These are phyloP conservation scores for Progne subis DNA, from an alignment of 2,113 vertebrate genomes.

Conservation along the genomic window DNA sequence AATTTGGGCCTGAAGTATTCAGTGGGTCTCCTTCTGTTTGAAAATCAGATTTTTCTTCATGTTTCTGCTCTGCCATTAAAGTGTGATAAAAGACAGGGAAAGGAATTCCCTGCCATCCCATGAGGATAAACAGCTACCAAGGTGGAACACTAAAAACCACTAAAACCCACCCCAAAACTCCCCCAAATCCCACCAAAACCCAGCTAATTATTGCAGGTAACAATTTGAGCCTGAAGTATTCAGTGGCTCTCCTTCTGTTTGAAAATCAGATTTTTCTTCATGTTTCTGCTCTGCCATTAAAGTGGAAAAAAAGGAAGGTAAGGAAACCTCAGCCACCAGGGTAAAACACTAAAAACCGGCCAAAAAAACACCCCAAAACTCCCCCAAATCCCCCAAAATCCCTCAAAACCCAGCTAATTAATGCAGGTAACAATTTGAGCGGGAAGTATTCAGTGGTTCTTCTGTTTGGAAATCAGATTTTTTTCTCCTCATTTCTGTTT, in stretches of 20 bases:
- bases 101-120: neutral
- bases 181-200: too few species aligned
- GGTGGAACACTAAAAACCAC: neutral
- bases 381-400: too few species aligned
- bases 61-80: neutral
- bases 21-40: neutral
- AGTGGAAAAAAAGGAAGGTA: neutral
- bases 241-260: neutral
- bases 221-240: neutral
- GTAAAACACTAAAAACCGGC: neutral
- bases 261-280: neutral
- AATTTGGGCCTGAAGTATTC: too few species aligned
- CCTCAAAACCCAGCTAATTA: too few species aligned
- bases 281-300: neutral
- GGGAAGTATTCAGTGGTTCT: too few species aligned
- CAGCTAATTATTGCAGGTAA: too few species aligned
- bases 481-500: too few species aligned
- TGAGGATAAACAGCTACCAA: too few species aligned
- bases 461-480: too few species aligned
- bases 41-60: neutral
- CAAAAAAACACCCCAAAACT: neutral
- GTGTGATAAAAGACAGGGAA: neutral
- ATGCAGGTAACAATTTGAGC: too few species aligned
- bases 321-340: neutral
- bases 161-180: too few species aligned